Conservation (phyloP, 2,888 invertebrate genomes). For the Hololepta plana region DNA sequence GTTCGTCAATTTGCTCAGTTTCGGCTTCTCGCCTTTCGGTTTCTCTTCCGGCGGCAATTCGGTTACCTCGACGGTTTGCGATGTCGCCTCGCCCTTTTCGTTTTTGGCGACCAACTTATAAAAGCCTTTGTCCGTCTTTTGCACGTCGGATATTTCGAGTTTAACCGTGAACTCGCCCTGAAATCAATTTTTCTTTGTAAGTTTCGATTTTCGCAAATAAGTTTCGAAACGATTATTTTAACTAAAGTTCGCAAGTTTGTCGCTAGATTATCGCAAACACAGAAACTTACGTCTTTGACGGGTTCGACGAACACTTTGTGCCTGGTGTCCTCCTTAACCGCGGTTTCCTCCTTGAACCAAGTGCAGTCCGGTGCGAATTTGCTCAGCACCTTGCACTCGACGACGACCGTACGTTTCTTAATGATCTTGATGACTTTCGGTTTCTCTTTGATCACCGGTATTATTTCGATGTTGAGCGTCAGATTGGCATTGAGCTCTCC, state of each 20-base stretch:
- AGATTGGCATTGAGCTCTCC: conserved; percentile 96
- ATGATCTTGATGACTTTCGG: conserved; percentile 82
- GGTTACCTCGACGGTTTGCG: conserved; percentile 71
- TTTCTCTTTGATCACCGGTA: conserved; percentile 84
- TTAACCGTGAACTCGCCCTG: conserved; percentile 81
- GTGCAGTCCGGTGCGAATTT: conserved; percentile 85
- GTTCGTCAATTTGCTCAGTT: conserved; percentile 58
- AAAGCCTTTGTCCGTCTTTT: conserved; percentile 65
- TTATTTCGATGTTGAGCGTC: conserved; percentile 94
- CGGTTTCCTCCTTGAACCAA: conserved; percentile 78
- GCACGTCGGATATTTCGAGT: conserved; percentile 73
- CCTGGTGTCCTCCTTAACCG: conserved; percentile 57
- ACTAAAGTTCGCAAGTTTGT: conserved; percentile 1
- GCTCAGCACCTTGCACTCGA: conserved; percentile 86
- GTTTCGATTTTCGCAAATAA: no score
- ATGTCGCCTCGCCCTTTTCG: conserved; percentile 82
- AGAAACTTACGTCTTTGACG: conserved; percentile 47
- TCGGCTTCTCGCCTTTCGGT: conserved; percentile 62
- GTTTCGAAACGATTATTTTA: no score
- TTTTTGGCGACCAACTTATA: conserved; percentile 85
- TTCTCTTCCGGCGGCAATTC: conserved; percentile 63
- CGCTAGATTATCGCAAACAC: conserved; percentile 2
- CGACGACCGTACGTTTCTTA: conserved; percentile 81
- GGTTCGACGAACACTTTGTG: conserved; percentile 63
- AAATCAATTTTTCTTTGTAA: no score